Evolutionary conservation across 2,888 invertebrate species (phyloP).

Genomic region (Pandemis heparana): DNA sequence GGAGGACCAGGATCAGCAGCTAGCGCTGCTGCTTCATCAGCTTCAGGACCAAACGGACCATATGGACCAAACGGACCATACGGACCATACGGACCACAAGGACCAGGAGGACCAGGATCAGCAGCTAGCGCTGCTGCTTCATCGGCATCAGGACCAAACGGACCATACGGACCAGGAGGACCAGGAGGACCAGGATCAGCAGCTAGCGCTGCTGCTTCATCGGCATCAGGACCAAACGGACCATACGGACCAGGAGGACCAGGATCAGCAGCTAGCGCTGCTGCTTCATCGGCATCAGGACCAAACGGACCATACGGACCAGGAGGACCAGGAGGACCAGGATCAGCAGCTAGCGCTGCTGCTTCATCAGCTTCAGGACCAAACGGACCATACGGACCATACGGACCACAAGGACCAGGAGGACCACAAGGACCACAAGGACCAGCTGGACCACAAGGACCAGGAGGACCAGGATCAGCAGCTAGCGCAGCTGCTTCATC

Average conservation of each 20-base stretch:
- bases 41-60: neutral
- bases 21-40: too few relatives aligned
- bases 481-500: too few relatives aligned
- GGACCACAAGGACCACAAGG: constrained; percentile 42
- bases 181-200: constrained; percentile 24
- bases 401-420: constrained; percentile 29
- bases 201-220: too few relatives aligned
- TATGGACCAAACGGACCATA: neutral
- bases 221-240: constrained; percentile 11
- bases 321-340: constrained; percentile 7
- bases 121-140: constrained; percentile 11
- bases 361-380: neutral
- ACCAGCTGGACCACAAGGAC: constrained; percentile 25
- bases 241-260: neutral
- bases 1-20: neutral
- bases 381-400: neutral
- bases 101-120: constrained; percentile 22
- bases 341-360: neutral
- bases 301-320: constrained; percentile 3
- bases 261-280: neutral
- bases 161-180: constrained; percentile 6
- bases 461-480: constrained; percentile 31
- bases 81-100: constrained; percentile 13
- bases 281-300: neutral
- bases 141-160: constrained; percentile 7